phyloP scores from a whole-genome alignment of 2,113 vertebrate species.

The Pluvialis apricaria region DNA sequence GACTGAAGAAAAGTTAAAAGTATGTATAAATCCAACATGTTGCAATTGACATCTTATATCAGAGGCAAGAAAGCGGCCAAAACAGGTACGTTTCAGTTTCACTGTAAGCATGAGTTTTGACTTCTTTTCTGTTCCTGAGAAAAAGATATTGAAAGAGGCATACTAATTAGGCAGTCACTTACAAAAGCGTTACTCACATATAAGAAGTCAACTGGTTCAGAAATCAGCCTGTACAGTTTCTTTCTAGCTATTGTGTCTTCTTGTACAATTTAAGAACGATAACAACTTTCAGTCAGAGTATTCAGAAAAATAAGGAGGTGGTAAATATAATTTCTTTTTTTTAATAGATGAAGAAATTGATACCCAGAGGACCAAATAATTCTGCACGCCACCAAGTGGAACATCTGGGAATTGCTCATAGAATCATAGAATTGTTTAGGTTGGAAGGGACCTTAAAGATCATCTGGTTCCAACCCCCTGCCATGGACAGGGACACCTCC shows the following conservation, averaged over 20 bases:
- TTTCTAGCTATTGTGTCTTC: not conserved
- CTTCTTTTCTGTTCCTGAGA: not conserved
- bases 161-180: not conserved
- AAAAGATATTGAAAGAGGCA: not conserved
- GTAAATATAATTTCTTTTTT: not conserved
- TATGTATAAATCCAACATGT: not conserved
- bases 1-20: not conserved
- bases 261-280: not conserved
- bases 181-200: not conserved
- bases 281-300: not conserved
- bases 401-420: not conserved
- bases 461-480: not conserved
- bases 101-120: not conserved
- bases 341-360: not conserved
- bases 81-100: not conserved
- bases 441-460: not conserved
- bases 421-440: too few species aligned
- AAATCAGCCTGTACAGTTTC: not conserved
- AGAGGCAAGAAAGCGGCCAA: not conserved
- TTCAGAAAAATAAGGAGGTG: not conserved
- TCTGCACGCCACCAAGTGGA: not conserved
- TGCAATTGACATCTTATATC: not conserved
- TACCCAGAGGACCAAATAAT: not conserved
- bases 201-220: not conserved
- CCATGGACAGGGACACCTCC: not conserved